A percentile compares a stretch with the other conserved stretches of the same genome.
Evolutionary conservation across 64 coral and sea anemone genomes (phyloP).

Genomic region (Trachythela sp.): DNA sequence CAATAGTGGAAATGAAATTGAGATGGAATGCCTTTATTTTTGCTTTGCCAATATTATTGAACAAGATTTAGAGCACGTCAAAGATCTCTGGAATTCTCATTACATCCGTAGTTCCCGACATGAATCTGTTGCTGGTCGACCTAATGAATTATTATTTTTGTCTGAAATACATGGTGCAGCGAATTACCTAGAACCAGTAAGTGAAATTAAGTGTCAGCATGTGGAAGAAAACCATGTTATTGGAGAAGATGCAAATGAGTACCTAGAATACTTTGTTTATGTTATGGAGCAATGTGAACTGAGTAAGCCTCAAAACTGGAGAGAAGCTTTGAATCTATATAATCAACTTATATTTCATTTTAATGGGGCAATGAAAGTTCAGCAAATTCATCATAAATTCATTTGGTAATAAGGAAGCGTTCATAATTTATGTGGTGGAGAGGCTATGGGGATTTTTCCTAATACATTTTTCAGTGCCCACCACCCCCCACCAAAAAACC

Average conservation of each 20-base stretch:
- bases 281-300: constrained; percentile 1
- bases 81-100: background rate
- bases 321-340: background rate
- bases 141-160: background rate
- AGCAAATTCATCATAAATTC: background rate
- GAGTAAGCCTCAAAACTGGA: background rate
- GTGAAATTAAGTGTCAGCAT: constrained; percentile 1
- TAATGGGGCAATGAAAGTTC: background rate
- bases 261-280: background rate
- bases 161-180: background rate
- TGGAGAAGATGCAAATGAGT: constrained; percentile 6
- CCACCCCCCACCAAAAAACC: too few relatives aligned
- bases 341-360: background rate
- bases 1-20: background rate
- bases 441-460: too few relatives aligned
- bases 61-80: constrained; percentile 6
- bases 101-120: background rate
- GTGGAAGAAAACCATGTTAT: constrained; percentile 9
- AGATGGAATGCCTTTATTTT: background rate
- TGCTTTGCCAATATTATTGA: constrained; percentile 4
- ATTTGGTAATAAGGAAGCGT: too few relatives aligned
- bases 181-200: background rate
- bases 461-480: too few relatives aligned
- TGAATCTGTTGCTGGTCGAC: background rate
- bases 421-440: too few relatives aligned